Evolutionary conservation across 2,113 vertebrate species (phyloP).

Genomic region (Etheostoma spectabile): DNA sequence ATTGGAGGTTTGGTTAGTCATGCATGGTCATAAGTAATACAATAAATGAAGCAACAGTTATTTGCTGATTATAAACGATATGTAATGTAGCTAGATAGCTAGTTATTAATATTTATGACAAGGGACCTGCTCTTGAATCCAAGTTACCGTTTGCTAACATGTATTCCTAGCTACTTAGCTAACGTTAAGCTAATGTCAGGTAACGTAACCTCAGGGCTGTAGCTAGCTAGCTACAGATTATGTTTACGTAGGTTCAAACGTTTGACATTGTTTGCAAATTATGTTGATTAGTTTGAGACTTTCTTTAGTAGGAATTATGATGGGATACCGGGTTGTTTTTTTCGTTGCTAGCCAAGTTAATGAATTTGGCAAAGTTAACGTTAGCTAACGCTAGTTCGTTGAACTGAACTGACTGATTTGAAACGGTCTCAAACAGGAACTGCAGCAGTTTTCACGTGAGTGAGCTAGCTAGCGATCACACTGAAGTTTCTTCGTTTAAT

Average conservation of each 20-base stretch:
- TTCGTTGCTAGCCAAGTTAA: accelerated
- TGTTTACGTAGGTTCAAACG: not conserved
- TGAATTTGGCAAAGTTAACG: not conserved
- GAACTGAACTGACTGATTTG: not conserved
- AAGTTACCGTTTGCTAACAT: not conserved
- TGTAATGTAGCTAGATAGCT: not conserved
- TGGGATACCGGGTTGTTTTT: accelerated
- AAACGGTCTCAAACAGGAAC: slow-evolving; percentile 50
- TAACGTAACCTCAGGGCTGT: not conserved
- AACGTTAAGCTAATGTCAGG: slow-evolving; percentile 10
- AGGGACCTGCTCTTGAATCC: accelerated
- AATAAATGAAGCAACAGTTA: not conserved
- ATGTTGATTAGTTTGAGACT: accelerated
- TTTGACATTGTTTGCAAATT: not conserved
- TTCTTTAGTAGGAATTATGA: not conserved
- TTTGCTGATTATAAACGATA: accelerated
- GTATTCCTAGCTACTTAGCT: not conserved
- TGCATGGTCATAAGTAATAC: too few relatives aligned
- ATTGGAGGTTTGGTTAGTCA: accelerated
- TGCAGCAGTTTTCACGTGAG: slow-evolving; percentile 62
- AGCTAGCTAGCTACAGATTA: not conserved
- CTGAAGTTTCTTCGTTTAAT: slow-evolving; percentile 23
- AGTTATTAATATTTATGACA: accelerated
- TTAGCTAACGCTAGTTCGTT: not conserved
- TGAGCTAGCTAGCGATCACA: slow-evolving; percentile 68